Conservation (phyloP, 1,140 invertebrate genomes). For the Brachionus manjavacas region DNA sequence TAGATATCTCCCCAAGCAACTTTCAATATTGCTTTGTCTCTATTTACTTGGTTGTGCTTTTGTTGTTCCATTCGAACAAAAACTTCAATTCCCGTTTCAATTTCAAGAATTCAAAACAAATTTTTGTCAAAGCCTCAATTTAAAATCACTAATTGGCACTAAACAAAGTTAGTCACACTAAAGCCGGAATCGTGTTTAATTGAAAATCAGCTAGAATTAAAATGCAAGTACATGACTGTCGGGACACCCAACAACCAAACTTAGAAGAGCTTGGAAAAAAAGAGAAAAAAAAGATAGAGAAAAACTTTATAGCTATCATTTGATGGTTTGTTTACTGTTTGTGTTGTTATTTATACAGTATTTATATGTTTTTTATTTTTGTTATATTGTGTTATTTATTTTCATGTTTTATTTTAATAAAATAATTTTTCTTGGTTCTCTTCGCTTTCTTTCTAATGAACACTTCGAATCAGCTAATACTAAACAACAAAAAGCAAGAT, state of each 20-base stretch:
- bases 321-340: slow-evolving; percentile 41
- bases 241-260: background rate
- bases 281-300: background rate
- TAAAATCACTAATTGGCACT: background rate
- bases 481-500: slow-evolving; percentile 13
- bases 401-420: slow-evolving; percentile 32
- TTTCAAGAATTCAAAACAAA: slow-evolving; percentile 10
- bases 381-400: slow-evolving; percentile 33
- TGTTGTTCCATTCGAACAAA: background rate
- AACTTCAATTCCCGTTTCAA: slow-evolving; percentile 28
- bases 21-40: slow-evolving; percentile 1
- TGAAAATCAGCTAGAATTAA: background rate
- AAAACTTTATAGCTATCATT: slow-evolving; percentile 22
- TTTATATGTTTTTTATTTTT: slow-evolving; percentile 35
- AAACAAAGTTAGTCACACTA: background rate
- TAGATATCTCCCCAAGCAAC: slow-evolving; percentile 14
- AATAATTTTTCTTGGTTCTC: slow-evolving; percentile 5
- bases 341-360: slow-evolving; percentile 42
- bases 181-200: background rate
- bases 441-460: background rate
- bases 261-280: background rate
- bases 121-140: background rate
- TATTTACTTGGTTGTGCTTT: background rate
- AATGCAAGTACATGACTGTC: background rate
- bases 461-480: slow-evolving; percentile 8